phyloP scores from a whole-genome alignment of 2,888 invertebrate genomes.

The Drosophila bunnanda region DNA sequence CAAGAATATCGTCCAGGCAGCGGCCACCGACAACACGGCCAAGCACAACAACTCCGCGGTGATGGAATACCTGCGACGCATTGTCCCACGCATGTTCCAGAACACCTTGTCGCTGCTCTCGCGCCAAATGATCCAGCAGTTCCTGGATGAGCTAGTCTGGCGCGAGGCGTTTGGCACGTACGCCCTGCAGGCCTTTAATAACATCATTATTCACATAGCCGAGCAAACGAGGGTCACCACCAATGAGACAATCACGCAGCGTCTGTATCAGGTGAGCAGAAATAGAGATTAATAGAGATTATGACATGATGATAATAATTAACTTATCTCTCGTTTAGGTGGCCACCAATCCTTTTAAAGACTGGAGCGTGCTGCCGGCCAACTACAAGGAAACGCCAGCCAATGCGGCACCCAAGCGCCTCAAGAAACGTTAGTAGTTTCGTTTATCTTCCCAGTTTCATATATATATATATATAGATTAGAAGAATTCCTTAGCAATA shows the following conservation, averaged over 20 bases:
- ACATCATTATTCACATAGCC: constrained; percentile 91
- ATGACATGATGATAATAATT: neutral
- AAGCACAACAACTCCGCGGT: constrained; percentile 90
- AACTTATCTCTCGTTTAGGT: constrained; percentile 68
- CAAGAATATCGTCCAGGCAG: constrained; percentile 89
- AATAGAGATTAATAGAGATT: neutral
- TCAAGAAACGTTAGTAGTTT: constrained; percentile 84
- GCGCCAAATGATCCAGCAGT: constrained; percentile 94
- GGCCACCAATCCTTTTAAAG: constrained; percentile 88
- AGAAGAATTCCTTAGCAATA: constrained; percentile 35
- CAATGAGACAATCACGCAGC: constrained; percentile 87
- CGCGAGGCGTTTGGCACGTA: constrained; percentile 93
- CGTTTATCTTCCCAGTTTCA: constrained; percentile 36
- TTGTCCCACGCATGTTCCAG: constrained; percentile 96
- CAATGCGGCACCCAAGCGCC: constrained; percentile 82
- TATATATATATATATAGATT: neutral
- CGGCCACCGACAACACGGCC: constrained; percentile 83
- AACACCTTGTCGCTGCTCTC: constrained; percentile 93
- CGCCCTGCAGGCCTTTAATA: constrained; percentile 91
- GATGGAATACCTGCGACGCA: constrained; percentile 94
- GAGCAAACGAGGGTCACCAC: constrained; percentile 91
- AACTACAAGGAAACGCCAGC: constrained; percentile 81
- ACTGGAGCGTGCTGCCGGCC: constrained; percentile 86
- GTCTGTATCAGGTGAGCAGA: constrained; percentile 87
- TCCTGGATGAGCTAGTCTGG: constrained; percentile 95